phyloP scores from a whole-genome alignment of 2,888 invertebrate species.

The Thymelicus sylvestris region DNA sequence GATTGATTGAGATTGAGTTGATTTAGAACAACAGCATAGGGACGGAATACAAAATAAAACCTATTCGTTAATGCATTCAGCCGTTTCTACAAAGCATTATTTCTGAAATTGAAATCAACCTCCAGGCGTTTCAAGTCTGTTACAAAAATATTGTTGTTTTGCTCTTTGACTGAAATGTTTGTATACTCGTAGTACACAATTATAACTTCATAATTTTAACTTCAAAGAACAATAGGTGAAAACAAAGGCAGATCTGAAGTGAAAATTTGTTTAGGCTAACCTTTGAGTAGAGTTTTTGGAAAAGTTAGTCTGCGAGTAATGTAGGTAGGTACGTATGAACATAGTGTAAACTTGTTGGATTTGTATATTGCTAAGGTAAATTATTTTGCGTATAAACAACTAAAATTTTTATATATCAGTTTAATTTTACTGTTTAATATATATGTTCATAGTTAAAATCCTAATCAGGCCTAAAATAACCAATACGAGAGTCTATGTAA shows the following conservation, averaged over 20 bases:
- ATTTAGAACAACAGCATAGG: not conserved
- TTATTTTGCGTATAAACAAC: no score
- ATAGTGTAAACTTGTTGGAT: no score
- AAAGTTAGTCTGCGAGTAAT: conserved; percentile 24
- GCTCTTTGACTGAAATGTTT: conserved; percentile 11
- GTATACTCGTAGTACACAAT: conserved; percentile 1
- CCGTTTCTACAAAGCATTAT: not conserved
- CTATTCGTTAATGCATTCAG: no score
- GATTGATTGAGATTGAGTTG: not conserved
- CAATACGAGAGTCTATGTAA: no score
- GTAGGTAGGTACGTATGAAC: no score
- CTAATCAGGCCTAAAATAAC: no score
- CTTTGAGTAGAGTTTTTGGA: conserved; percentile 28
- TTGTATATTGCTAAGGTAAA: no score
- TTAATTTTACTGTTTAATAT: no score
- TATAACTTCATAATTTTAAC: conserved; percentile 25
- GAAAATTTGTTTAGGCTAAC: conserved; percentile 22
- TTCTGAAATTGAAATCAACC: not conserved
- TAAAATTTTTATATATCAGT: no score
- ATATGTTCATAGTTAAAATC: no score
- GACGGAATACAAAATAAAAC: not conserved
- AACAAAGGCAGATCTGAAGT: conserved; percentile 24
- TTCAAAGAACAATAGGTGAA: conserved; percentile 23
- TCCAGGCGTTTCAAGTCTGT: conserved; percentile 2
- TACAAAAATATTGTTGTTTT: not conserved